These are phyloP conservation scores for Polydrusus tereticollis DNA, from an alignment of 2,888 invertebrate species.

Conservation along the genomic window DNA sequence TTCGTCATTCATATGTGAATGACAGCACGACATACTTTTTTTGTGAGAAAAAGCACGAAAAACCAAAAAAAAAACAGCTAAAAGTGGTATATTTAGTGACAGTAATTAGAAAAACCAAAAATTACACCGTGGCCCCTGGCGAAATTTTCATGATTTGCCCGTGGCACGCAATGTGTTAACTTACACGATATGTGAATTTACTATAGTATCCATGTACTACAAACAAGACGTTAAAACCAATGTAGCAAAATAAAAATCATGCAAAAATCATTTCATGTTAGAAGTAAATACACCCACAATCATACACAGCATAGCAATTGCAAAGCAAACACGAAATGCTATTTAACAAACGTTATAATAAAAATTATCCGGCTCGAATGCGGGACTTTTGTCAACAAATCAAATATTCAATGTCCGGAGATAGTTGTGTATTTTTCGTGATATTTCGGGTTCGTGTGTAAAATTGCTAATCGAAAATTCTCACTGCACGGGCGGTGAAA, in stretches of 20 bases:
- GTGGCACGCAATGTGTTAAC: too few relatives aligned
- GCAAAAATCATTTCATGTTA: not conserved
- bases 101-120: too few relatives aligned
- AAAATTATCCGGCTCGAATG: constrained; percentile 14
- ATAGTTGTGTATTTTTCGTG: constrained; percentile 33
- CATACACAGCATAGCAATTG: not conserved
- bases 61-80: too few relatives aligned
- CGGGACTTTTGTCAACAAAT: constrained; percentile 30
- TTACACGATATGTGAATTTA: too few relatives aligned
- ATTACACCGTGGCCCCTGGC: too few relatives aligned
- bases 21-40: too few relatives aligned
- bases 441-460: constrained; percentile 34
- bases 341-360: constrained; percentile 11
- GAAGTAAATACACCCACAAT: not conserved
- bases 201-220: too few relatives aligned
- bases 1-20: too few relatives aligned
- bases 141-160: too few relatives aligned
- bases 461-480: constrained; percentile 44
- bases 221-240: not conserved
- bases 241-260: not conserved
- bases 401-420: constrained; percentile 36
- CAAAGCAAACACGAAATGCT: constrained; percentile 4
- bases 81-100: too few relatives aligned
- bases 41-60: too few relatives aligned
- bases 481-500: constrained; percentile 21